phyloP scores from a whole-genome alignment of 2,113 vertebrate genomes.

The Apodemus sylvaticus region DNA sequence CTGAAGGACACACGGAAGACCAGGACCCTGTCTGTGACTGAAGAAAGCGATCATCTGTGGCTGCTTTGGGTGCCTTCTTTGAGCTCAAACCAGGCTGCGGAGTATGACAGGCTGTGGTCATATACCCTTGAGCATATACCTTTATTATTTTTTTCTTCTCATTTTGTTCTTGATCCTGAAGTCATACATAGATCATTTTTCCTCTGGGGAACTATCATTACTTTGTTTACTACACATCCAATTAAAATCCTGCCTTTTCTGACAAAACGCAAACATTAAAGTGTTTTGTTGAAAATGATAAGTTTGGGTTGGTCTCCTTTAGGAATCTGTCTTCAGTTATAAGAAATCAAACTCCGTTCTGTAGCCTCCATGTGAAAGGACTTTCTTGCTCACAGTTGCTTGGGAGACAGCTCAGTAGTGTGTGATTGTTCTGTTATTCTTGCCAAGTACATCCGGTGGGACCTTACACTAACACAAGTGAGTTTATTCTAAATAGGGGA shows the following conservation, averaged over 20 bases:
- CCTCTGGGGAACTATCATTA: slow-evolving; percentile 3
- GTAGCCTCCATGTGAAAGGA: not conserved
- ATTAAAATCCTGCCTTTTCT: slow-evolving; percentile 36
- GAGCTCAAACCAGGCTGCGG: slow-evolving; percentile 53
- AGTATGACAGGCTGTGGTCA: slow-evolving; percentile 39
- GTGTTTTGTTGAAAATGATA: not conserved
- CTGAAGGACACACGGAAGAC: not conserved
- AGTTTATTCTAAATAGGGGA: not conserved
- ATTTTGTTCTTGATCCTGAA: slow-evolving; percentile 47
- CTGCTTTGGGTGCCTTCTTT: slow-evolving; percentile 57
- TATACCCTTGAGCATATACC: not conserved
- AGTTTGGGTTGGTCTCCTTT: slow-evolving; percentile 16
- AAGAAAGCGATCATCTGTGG: not conserved
- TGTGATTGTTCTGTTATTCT: not conserved
- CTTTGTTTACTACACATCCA: not conserved
- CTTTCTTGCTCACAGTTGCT: not conserved
- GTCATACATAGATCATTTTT: slow-evolving; percentile 13
- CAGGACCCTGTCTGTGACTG: not conserved
- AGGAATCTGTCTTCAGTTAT: not conserved
- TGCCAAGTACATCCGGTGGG: not conserved
- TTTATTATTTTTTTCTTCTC: not conserved
- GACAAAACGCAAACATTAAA: not conserved
- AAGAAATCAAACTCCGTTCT: not conserved
- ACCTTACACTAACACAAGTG: not conserved
- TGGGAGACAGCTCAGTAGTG: not conserved